Evolutionary conservation across 2,888 invertebrate species (phyloP).

Genomic region (Acleris emargana): DNA sequence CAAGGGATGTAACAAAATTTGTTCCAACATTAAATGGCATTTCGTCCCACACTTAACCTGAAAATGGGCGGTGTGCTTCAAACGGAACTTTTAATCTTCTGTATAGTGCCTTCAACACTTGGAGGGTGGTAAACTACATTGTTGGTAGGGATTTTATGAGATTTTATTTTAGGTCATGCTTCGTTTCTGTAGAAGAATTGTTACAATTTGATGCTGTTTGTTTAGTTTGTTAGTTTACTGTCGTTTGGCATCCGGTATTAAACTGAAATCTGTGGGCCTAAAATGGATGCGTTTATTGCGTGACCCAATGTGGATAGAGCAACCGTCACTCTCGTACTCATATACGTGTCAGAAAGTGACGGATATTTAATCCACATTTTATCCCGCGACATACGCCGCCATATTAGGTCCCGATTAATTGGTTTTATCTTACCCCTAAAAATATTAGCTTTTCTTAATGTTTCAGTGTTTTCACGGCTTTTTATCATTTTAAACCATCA

Average conservation of each 20-base stretch:
- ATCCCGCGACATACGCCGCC: too few relatives aligned
- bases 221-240: background rate
- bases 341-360: too few relatives aligned
- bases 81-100: constrained; percentile 30
- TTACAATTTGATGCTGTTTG: background rate
- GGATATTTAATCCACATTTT: too few relatives aligned
- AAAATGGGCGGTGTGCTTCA: constrained; percentile 23
- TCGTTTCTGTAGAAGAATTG: constrained; percentile 2
- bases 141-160: constrained; percentile 16
- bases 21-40: constrained; percentile 25
- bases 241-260: background rate
- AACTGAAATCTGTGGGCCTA: too few relatives aligned
- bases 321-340: too few relatives aligned
- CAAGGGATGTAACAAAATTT: constrained; percentile 18
- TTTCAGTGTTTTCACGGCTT: too few relatives aligned
- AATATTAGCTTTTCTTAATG: too few relatives aligned
- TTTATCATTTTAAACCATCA: too few relatives aligned
- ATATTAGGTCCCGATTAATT: too few relatives aligned
- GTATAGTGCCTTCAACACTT: constrained; percentile 21
- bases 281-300: too few relatives aligned
- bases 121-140: constrained; percentile 24
- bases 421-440: too few relatives aligned
- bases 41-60: constrained; percentile 32
- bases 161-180: constrained; percentile 13
- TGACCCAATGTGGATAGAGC: too few relatives aligned